Evolutionary conservation across 2,797 vertebrate species (phyloP).

Genomic region (Myotis daubentonii): DNA sequence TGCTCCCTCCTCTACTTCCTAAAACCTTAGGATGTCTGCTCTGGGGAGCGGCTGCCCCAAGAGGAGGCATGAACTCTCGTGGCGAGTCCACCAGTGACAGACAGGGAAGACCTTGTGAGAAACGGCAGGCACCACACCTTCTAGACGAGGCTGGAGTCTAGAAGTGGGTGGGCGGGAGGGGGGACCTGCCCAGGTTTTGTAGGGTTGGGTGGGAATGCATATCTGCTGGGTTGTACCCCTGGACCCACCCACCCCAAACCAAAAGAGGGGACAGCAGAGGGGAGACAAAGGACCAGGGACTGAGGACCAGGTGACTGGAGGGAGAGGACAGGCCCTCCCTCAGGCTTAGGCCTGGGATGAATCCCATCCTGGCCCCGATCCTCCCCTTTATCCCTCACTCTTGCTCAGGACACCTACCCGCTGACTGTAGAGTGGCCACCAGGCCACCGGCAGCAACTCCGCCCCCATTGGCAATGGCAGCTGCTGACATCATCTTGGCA

Average conservation of each 20-base stretch:
- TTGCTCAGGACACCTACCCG: neutral
- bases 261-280: neutral
- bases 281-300: neutral
- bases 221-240: neutral
- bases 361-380: neutral
- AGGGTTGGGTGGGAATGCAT: neutral
- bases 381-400: neutral
- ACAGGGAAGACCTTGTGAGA: neutral
- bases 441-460: neutral
- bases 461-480: slow-evolving; percentile 42
- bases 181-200: neutral
- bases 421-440: slow-evolving; percentile 65
- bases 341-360: neutral
- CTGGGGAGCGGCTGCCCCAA: neutral
- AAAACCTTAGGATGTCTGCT: neutral
- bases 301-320: rapidly evolving
- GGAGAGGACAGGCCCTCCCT: no score
- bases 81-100: neutral
- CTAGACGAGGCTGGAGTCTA: neutral
- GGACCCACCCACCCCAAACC: neutral
- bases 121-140: neutral
- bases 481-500: slow-evolving; percentile 73
- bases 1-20: neutral
- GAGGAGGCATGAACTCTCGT: neutral
- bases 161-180: rapidly evolving